Percentiles rank a stretch among this genome's conserved stretches.
phyloP scores from a whole-genome alignment of 2,797 vertebrate genomes.

The Rhinella marina region DNA sequence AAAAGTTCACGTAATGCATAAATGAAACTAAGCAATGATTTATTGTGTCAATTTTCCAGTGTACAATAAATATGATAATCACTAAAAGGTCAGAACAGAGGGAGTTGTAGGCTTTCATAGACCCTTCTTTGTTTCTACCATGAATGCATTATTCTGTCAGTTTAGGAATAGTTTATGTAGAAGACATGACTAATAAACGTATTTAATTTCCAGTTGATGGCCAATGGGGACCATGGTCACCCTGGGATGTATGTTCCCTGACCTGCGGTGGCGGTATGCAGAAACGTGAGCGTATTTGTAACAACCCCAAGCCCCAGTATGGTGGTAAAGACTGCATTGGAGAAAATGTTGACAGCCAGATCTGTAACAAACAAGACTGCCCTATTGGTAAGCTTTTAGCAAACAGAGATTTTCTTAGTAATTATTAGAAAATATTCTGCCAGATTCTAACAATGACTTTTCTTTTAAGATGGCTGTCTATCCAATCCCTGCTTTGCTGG shows the following conservation, averaged over 20 bases:
- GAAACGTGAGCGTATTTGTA: constrained; percentile 88
- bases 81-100: constrained; percentile 37
- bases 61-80: neutral
- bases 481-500: constrained; percentile 95
- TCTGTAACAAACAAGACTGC: constrained; percentile 92
- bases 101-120: neutral
- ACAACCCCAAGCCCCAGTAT: constrained; percentile 88
- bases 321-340: constrained; percentile 94
- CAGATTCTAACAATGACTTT: neutral
- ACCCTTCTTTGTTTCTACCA: constrained; percentile 47
- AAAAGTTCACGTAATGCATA: neutral
- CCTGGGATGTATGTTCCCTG: constrained; percentile 90
- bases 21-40: constrained; percentile 33
- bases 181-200: neutral
- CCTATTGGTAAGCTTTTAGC: constrained; percentile 83
- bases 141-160: constrained; percentile 21
- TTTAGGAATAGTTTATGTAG: neutral
- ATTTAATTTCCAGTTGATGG: constrained; percentile 83
- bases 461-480: constrained; percentile 88
- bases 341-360: constrained; percentile 78
- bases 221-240: constrained; percentile 97
- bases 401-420: neutral
- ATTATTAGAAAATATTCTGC: neutral
- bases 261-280: constrained; percentile 94
- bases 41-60: constrained; percentile 38